Evolutionary conservation across 2,113 vertebrate species (phyloP), one percentile per base, ranked within the genome.

Genomic region (Hippolais icterina): DNA sequence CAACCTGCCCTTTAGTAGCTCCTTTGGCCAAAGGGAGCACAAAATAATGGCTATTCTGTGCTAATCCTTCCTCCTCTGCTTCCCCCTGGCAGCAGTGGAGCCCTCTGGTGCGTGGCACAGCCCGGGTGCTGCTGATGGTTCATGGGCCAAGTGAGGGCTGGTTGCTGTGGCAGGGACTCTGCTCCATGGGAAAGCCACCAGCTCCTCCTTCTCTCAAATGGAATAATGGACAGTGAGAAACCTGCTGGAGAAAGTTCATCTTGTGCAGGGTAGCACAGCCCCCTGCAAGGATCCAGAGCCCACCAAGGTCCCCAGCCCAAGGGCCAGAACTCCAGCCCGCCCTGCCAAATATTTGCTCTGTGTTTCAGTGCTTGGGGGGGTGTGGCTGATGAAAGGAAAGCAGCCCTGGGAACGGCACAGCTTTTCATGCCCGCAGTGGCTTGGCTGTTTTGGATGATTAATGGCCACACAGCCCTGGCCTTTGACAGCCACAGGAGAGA

Each of bases 81-180:
- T 24, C 12, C 3, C 25, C 20, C 25, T 25, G 68, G 23, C 47
- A 39, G 53, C 42, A 29, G 42, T 7, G 27, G 70, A 23, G 10
- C 1, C n/a, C 46, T 60, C 70, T 10, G 2, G n/a, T n/a, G n/a
- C n/a, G n/a, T n/a, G n/a, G n/a, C n/a, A n/a, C n/a, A n/a, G n/a
- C n/a, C n/a, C n/a, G n/a, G 39, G 46, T 6, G 5, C 23, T 80
- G 72, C 16, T 35, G 56, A 0, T 42, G 39, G 20, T 4, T 63
- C 41, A 7, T 1, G 27, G 47, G 18, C 35, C 69, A 15, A 69
- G 49, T 0, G 1, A 70, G 69, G 42, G 41, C 50, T 5, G 18
- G 6, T 0, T 0, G 10, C 27, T 22, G 6, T 0, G 0, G 27
- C n/a, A 82, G 89, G 64, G 90, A 29, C 20, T 76, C 42, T 3